Conservation (phyloP, 1,140 invertebrate genomes). For the Drosophila mayri region DNA sequence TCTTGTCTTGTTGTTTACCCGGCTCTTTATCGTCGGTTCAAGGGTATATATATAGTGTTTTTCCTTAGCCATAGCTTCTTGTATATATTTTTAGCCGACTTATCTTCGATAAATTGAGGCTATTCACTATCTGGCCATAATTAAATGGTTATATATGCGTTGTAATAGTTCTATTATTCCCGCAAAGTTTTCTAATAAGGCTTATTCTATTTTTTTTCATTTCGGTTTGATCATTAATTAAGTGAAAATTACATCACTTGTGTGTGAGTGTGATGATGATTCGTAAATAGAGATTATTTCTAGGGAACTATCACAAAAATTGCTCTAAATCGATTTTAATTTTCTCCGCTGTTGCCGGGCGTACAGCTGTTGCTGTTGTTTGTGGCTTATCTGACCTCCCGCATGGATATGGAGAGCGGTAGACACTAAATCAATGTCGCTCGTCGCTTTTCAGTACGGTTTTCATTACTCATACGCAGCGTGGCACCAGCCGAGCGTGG, state of each 20-base stretch:
- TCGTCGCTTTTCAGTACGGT: slow-evolving; percentile 67
- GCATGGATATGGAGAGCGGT: slow-evolving; percentile 36
- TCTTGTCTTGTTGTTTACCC: slow-evolving; percentile 41
- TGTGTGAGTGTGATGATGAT: neutral
- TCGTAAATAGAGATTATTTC: slow-evolving; percentile 1
- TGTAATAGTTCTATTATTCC: neutral
- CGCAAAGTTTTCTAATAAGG: too few species aligned
- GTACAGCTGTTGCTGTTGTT: slow-evolving; percentile 9
- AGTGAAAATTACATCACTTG: slow-evolving; percentile 1
- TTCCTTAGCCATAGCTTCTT: slow-evolving; percentile 4
- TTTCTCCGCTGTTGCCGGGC: neutral
- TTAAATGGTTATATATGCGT: neutral
- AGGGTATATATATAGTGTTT: slow-evolving; percentile 15
- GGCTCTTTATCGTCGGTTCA: slow-evolving; percentile 27
- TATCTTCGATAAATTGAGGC: neutral
- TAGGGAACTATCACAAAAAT: neutral
- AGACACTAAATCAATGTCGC: slow-evolving; percentile 79
- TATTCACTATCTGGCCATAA: neutral
- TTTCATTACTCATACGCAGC: slow-evolving; percentile 75
- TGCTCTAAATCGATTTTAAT: slow-evolving; percentile 2
- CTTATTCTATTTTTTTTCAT: neutral
- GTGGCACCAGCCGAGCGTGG: slow-evolving; percentile 48
- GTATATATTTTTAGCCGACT: slow-evolving; percentile 6
- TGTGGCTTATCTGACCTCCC: slow-evolving; percentile 36
- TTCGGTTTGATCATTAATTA: too few species aligned